Evolutionary conservation across 2,888 invertebrate genomes (phyloP), one percentile per base, ranked within the genome.

Genomic region (Idaea biselata): DNA sequence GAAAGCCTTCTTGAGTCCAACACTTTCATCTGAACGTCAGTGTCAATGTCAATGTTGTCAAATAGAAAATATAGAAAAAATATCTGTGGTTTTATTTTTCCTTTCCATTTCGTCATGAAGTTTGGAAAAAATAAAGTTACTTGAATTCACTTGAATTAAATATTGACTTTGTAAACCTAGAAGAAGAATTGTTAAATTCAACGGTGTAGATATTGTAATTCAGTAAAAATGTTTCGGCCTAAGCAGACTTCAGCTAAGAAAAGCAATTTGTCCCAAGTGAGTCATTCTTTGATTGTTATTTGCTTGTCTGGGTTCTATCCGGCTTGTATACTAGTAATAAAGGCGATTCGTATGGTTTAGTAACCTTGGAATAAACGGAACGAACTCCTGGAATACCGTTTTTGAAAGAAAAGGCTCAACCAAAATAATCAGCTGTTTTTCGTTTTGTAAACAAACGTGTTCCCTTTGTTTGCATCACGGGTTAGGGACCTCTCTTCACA

Each of bases 201-300:
- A 11, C 14, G 44, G 11, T 44, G 14, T 44, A 44, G 44, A 44
- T 44, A 44, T 2, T 8, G 44, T 44, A 44, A 44, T 11, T 44
- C 8, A 44, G 44, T 6, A 77, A n/a, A 76, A 73, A 91, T 91
- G 91, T 81, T 73, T 68, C 85, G 82, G 44, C 44, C 44, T 68
- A 89, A 83, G 67, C 86, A 84, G 55, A 82, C 71, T 73, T 79
- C 87, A 68, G 83, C 85, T 70, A 88, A 86, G 75, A 89, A 80
- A 77, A 71, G 76, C 55, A 89, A 88, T 76, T 85, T 91, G 76
- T 88, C 91, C n/a, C 91, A 91, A 84, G 91, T 92, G 91, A 92
- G 91, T 92, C 89, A 92, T 85, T 78, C 55, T 60, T 66, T 69
- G 63, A 58, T 71, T 67, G 75, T 77, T 75, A 80, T 83, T 83